Conservation (phyloP, 2,888 invertebrate species). For the Brachyptera risi region DNA sequence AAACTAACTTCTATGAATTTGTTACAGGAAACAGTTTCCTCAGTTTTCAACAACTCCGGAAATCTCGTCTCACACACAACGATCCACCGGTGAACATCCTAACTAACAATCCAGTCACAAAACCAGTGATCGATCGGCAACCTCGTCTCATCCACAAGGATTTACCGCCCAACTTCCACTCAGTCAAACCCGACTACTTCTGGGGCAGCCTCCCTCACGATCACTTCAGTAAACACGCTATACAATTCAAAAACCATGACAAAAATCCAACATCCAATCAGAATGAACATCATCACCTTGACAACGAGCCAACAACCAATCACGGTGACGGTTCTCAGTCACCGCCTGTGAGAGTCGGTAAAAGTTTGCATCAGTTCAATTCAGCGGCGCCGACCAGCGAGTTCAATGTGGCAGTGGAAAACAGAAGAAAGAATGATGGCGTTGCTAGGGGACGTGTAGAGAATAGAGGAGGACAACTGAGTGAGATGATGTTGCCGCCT, state of each 20-base stretch:
- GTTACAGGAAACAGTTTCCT: constrained; percentile 17
- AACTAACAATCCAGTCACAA: constrained; percentile 19
- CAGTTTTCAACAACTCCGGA: constrained; percentile 20
- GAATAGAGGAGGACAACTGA: background rate
- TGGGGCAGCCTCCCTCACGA: constrained; percentile 7
- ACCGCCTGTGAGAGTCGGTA: too few species aligned
- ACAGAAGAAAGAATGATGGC: too few species aligned
- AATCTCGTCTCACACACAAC: constrained; percentile 19
- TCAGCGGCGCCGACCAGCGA: too few species aligned
- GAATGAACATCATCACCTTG: too few species aligned
- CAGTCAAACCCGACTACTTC: constrained; percentile 27
- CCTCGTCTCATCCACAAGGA: constrained; percentile 11
- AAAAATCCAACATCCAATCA: too few species aligned
- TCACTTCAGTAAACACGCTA: background rate
- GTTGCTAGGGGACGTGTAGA: background rate
- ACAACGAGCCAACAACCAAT: background rate
- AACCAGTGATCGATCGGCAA: background rate
- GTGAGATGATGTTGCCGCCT: constrained; percentile 3
- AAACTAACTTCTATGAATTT: too few species aligned
- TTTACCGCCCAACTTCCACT: constrained; percentile 29
- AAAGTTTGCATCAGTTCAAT: too few species aligned
- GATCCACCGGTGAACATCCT: constrained; percentile 30
- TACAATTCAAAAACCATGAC: too few species aligned
- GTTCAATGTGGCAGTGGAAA: too few species aligned
- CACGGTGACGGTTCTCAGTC: too few species aligned